Evolutionary conservation across 1,140 invertebrate genomes (phyloP), one percentile per base, ranked within the genome.

Genomic region (Apocrypta bakeri): DNA sequence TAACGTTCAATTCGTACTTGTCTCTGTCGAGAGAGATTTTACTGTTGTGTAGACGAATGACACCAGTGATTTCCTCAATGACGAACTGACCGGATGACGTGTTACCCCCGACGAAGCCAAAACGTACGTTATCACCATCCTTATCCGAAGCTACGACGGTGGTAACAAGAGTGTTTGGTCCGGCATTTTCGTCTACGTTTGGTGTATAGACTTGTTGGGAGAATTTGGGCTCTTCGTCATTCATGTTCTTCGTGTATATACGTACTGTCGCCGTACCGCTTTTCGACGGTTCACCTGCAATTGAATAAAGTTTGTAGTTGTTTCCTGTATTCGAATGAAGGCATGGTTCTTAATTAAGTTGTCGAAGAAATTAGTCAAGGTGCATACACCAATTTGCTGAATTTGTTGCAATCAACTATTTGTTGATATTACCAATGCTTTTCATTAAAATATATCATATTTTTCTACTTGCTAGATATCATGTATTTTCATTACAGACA

Each of bases 181-280:
- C 97, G 17, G 97, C 97, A 90, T 98, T 98, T 91, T 98, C 98
- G 90, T 98, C 97, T 1, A 98, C 97, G 92, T 98, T 98, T 0
- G 98, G 97, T 1, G 97, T 98, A 89, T 98, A 98, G 0, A 98
- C 98, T 93, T 98, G 97, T 86, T 98, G 98, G 0, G 97, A 98
- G 90, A 98, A 98, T 91, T 98, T 98, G 0, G 98, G 98, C 89
- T 98, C 97, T 92, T 98, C 98, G 88, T 98, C 98, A 90, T 98
- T 98, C 92, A 98, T 98, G 88, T 98, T 98, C 88, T 98, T 98
- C 4, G 98, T 98, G 89, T 98, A 98, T 83, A 98, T 96, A 76
- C 98, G 94, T 11, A 98, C 97, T 0, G 97, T 98, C 0, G 97
- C 97, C 1, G 96, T 97, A 29, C 97, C 97, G 2, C 96, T 98